These are phyloP conservation scores for Melospiza melodia DNA, from an alignment of 2,113 vertebrate species.

Conservation along the genomic window DNA sequence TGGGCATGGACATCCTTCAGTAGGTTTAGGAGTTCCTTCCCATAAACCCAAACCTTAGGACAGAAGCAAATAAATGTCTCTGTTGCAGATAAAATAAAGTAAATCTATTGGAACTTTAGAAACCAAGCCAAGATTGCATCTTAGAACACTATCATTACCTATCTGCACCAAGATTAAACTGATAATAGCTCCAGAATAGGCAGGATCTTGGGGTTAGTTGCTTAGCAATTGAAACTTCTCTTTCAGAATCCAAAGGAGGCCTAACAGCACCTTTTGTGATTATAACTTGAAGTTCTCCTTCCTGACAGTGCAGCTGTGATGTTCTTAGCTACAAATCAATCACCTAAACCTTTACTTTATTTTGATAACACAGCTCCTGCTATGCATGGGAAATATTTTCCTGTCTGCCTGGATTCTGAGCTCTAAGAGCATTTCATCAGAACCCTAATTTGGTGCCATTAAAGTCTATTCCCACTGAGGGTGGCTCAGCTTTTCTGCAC, in stretches of 20 bases:
- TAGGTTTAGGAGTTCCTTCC: not conserved
- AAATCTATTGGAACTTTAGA: not conserved
- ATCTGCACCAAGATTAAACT: not conserved
- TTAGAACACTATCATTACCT: not conserved
- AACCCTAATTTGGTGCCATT: not conserved
- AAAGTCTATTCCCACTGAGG: not conserved
- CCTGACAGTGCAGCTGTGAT: not conserved
- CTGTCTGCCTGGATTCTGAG: not conserved
- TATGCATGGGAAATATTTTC: not conserved
- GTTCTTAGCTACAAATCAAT: not conserved
- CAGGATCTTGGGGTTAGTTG: not conserved
- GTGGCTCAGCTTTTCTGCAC: not conserved
- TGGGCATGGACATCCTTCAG: not conserved
- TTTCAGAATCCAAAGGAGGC: not conserved
- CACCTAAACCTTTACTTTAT: not conserved
- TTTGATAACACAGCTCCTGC: not conserved
- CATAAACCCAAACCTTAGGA: not conserved
- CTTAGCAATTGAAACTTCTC: not conserved
- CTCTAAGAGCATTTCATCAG: not conserved
- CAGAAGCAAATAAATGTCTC: not conserved
- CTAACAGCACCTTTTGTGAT: not conserved
- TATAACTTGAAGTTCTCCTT: not conserved
- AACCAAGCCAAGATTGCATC: not conserved
- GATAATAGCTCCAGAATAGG: not conserved
- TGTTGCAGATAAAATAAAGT: not conserved